phyloP scores from a whole-genome alignment of 2,113 vertebrate genomes.

The human region GRCh38 chr14:63584001-63584500 shows the following conservation, averaged over 20 bases:
- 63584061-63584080: background rate
- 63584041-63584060: background rate
- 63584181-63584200: background rate
- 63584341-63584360: background rate
- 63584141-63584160: background rate
- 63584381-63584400: background rate
- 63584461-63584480: background rate
- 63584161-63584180: background rate
- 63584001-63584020: background rate
- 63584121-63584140: background rate
- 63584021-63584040: background rate
- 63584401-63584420: background rate
- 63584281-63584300: background rate
- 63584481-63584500: background rate
- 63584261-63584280: background rate
- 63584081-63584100: background rate
- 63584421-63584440: background rate
- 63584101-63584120: background rate
- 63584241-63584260: background rate
- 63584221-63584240: background rate
- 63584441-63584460: background rate
- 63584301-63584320: background rate
- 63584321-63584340: background rate
- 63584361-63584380: background rate
- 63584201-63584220: background rate